A percentile compares a stretch with the other conserved stretches of the same genome.
Conservation (phyloP, 2,113 vertebrate species). For the Lagopus muta region DNA sequence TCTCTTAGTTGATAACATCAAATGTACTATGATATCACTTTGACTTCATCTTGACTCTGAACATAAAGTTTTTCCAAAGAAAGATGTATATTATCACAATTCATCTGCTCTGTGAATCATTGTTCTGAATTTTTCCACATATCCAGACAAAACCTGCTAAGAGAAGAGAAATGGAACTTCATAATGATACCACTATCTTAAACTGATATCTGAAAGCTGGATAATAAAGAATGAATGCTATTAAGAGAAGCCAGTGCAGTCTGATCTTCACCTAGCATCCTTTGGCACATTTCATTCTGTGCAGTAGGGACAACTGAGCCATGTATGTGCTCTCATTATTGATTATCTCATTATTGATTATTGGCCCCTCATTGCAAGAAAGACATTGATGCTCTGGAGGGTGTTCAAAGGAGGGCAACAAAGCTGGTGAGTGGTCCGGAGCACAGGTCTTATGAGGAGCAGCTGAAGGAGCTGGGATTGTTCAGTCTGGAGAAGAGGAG, state of each 20-base stretch:
- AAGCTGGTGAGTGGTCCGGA: too few relatives aligned
- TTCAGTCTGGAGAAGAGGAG: too few relatives aligned
- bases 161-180: background rate
- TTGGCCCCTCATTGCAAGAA: too few relatives aligned
- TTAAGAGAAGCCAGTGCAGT: background rate
- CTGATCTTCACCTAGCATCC: background rate
- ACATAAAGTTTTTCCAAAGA: slow-evolving; percentile 31
- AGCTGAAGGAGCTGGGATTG: too few relatives aligned
- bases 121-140: background rate
- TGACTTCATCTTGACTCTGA: slow-evolving; percentile 45
- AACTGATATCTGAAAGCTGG: background rate
- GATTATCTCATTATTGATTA: too few relatives aligned
- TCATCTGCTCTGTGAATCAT: background rate
- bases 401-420: too few relatives aligned
- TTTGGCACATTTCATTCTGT: rapidly evolving
- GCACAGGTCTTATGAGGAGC: too few relatives aligned
- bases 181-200: background rate
- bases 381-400: too few relatives aligned
- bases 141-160: background rate
- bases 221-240: background rate
- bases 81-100: background rate
- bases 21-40: slow-evolving; percentile 40
- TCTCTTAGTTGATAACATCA: slow-evolving; percentile 39
- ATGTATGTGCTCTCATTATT: background rate
- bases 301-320: background rate